Evolutionary conservation across 2,797 vertebrate genomes (phyloP).

Genomic region (Arrhamphus sclerolepis): DNA sequence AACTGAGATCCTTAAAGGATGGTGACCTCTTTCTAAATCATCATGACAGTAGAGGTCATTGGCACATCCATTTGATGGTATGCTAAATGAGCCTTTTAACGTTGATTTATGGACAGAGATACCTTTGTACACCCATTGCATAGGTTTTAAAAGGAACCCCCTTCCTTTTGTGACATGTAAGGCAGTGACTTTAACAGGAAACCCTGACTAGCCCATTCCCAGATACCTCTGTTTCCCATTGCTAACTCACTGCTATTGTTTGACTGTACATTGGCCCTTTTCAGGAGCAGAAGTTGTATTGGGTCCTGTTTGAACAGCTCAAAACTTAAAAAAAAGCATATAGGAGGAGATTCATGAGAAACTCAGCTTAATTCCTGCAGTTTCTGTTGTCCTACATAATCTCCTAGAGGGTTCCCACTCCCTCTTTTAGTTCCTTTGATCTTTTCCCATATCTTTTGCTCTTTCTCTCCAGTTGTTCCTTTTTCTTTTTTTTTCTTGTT

Average conservation of each 20-base stretch:
- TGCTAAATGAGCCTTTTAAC: no score
- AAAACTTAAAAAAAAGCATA: slow-evolving; percentile 6
- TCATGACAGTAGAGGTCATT: no score
- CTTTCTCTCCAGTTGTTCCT: slow-evolving; percentile 6
- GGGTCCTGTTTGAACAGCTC: slow-evolving; percentile 10
- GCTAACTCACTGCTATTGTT: not conserved
- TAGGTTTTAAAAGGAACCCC: rapidly evolving
- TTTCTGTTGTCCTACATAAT: slow-evolving; percentile 17
- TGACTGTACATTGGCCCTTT: not conserved
- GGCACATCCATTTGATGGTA: no score
- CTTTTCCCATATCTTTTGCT: not conserved
- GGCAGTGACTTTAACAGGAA: not conserved
- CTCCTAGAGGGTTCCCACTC: slow-evolving; percentile 5
- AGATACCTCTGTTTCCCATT: slow-evolving; percentile 3
- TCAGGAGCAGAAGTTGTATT: not conserved
- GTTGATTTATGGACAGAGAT: no score
- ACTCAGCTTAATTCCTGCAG: slow-evolving; percentile 3
- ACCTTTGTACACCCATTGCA: not conserved
- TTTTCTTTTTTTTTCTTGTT: not conserved
- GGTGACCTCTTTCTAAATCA: no score
- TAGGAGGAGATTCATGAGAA: slow-evolving; percentile 11
- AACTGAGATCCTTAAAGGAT: no score
- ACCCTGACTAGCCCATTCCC: not conserved
- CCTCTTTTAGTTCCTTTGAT: slow-evolving; percentile 21
- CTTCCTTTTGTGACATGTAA: not conserved